Percentiles rank a stretch among this genome's conserved stretches.
phyloP scores from a whole-genome alignment of 2,113 vertebrate species.

The Amphiprion percula region DNA sequence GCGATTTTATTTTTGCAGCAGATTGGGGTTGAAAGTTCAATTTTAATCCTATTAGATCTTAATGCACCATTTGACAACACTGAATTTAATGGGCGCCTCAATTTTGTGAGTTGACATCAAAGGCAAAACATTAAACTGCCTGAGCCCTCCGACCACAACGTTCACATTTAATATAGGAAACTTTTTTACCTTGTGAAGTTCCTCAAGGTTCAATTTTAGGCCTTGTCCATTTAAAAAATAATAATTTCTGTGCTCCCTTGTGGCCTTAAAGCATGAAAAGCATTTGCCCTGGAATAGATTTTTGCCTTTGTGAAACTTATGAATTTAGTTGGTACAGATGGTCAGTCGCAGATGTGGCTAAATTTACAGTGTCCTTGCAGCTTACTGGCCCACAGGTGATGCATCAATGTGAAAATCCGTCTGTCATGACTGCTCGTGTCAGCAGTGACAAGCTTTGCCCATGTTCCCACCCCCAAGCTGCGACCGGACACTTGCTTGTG shows the following conservation, averaged over 20 bases:
- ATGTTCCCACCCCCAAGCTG: slow-evolving; percentile 9
- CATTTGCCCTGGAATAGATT: background rate
- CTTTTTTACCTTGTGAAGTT: slow-evolving; percentile 1
- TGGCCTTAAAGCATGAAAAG: background rate
- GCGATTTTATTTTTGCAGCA: background rate
- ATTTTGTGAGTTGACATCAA: slow-evolving; percentile 22
- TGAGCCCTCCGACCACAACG: background rate
- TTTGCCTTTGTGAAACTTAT: background rate
- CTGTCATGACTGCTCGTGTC: slow-evolving; percentile 7
- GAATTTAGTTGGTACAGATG: background rate
- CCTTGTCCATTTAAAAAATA: background rate
- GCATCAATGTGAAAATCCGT: slow-evolving; percentile 31
- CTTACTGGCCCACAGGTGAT: slow-evolving; percentile 15
- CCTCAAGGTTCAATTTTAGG: slow-evolving; percentile 30
- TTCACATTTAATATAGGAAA: background rate
- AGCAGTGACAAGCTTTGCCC: slow-evolving; percentile 2
- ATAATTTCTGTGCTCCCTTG: background rate
- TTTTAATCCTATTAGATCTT: slow-evolving; percentile 40
- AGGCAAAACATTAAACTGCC: slow-evolving; percentile 17
- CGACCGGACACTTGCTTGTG: background rate
- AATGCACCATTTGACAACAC: slow-evolving; percentile 16
- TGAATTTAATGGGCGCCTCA: slow-evolving; percentile 7
- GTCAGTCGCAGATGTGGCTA: slow-evolving; percentile 29
- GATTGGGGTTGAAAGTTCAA: slow-evolving; percentile 17
- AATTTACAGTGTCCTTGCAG: slow-evolving; percentile 19